These are phyloP conservation scores for Euura saliciscinereae DNA, from an alignment of 1,140 invertebrate species.

Conservation along the genomic window DNA sequence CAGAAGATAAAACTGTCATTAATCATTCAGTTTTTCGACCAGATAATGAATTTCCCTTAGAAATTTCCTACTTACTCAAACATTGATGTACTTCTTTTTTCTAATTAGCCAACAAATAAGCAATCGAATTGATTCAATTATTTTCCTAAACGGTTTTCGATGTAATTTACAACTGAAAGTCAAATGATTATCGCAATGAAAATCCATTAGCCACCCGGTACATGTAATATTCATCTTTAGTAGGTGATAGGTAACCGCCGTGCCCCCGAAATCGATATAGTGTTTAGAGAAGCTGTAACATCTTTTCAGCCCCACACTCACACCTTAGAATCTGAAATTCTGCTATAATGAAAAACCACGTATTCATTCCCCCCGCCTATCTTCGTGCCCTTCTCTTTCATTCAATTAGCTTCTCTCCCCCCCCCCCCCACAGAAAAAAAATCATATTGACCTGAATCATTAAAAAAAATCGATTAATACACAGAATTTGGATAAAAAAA, in stretches of 20 bases:
- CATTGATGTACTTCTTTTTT: too few relatives aligned
- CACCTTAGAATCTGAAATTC: not conserved
- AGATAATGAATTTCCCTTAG: too few relatives aligned
- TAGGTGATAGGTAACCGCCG: conserved; percentile 32
- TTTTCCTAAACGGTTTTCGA: too few relatives aligned
- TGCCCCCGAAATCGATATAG: conserved; percentile 39
- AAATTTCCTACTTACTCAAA: too few relatives aligned
- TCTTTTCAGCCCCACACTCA: conserved; percentile 26
- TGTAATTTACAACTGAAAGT: too few relatives aligned
- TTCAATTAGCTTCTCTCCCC: not conserved
- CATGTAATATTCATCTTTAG: conserved; percentile 12
- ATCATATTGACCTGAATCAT: too few relatives aligned
- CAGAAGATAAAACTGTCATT: too few relatives aligned
- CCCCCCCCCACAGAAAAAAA: not conserved
- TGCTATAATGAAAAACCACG: not conserved
- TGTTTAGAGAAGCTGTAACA: conserved; percentile 31
- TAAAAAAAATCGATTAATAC: not conserved
- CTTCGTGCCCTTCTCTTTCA: not conserved
- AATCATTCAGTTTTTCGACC: too few relatives aligned
- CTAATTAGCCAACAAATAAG: too few relatives aligned
- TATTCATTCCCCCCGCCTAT: not conserved
- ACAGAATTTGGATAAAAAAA: not conserved
- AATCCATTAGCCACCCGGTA: not conserved
- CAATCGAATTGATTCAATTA: too few relatives aligned
- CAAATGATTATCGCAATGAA: too few relatives aligned